A percentile compares a stretch with the other conserved stretches of the same genome.
Evolutionary conservation across 2,113 vertebrate genomes (phyloP).

Genomic region (Hemicordylus capensis): DNA sequence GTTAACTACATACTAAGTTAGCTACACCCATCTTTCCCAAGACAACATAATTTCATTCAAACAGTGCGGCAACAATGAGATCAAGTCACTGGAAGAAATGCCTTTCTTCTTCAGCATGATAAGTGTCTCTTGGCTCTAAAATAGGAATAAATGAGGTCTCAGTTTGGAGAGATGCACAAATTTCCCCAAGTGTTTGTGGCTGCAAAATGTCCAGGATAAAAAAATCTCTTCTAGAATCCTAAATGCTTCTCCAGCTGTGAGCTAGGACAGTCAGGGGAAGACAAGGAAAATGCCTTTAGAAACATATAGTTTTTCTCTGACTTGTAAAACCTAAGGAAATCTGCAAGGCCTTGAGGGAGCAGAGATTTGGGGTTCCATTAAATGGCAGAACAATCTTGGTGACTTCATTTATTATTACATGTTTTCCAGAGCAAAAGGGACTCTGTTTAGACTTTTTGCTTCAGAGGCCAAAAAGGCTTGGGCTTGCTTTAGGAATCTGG

Average conservation of each 20-base stretch:
- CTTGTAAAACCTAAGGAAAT: slow-evolving; percentile 31
- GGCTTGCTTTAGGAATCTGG: background rate
- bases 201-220: background rate
- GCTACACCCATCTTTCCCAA: background rate
- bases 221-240: background rate
- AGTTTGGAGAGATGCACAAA: background rate
- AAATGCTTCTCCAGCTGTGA: slow-evolving; percentile 41
- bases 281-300: slow-evolving; percentile 48
- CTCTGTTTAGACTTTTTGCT: background rate
- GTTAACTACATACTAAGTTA: too few species aligned
- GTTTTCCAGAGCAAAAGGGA: background rate
- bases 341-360: background rate
- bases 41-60: background rate
- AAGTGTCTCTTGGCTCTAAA: background rate
- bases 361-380: background rate
- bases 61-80: background rate
- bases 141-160: background rate
- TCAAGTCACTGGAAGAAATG: rapidly evolving
- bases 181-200: rapidly evolving
- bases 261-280: background rate
- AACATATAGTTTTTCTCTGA: background rate
- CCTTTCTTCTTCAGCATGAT: background rate
- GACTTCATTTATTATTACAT: background rate
- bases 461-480: background rate
- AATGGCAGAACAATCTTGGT: background rate